A percentile compares a stretch with the other conserved stretches of the same genome.
These are phyloP conservation scores for Ispidina picta DNA, from an alignment of 2,797 vertebrate species.

Conservation along the genomic window DNA sequence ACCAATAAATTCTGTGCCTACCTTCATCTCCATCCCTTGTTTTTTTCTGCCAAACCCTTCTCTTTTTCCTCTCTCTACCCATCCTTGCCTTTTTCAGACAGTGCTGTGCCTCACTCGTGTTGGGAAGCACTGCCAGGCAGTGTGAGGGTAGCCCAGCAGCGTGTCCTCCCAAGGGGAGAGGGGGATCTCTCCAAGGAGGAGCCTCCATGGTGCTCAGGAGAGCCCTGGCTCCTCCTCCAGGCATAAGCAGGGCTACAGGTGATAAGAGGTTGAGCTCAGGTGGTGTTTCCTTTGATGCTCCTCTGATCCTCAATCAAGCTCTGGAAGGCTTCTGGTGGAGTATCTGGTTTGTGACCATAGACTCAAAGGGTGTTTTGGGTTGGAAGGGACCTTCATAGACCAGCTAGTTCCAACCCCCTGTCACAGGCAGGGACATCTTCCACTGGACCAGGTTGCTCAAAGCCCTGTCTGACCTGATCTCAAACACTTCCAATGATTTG, in stretches of 20 bases:
- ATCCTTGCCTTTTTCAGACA: background rate
- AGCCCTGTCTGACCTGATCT: fast-evolving
- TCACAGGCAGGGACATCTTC: background rate
- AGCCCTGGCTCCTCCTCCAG: background rate
- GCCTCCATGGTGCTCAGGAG: background rate
- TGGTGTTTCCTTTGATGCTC: fast-evolving
- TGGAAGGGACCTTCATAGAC: background rate
- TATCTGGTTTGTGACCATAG: background rate
- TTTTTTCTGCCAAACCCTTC: background rate
- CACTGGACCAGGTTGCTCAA: fast-evolving
- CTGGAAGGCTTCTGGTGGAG: background rate
- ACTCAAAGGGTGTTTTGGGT: background rate
- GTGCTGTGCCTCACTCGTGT: fast-evolving
- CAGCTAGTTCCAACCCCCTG: background rate
- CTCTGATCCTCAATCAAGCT: background rate
- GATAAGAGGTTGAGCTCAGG: background rate
- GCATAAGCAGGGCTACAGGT: background rate
- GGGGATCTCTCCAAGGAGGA: background rate
- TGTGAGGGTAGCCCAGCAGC: background rate
- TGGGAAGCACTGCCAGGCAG: background rate
- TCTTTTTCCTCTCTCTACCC: background rate
- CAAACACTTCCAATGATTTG: background rate
- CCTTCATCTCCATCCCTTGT: background rate
- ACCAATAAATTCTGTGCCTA: background rate
- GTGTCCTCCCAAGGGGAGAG: background rate